Base-by-base conservation (phyloP, 2,888 invertebrate genomes). In the Amorpha juglandis region DNA sequence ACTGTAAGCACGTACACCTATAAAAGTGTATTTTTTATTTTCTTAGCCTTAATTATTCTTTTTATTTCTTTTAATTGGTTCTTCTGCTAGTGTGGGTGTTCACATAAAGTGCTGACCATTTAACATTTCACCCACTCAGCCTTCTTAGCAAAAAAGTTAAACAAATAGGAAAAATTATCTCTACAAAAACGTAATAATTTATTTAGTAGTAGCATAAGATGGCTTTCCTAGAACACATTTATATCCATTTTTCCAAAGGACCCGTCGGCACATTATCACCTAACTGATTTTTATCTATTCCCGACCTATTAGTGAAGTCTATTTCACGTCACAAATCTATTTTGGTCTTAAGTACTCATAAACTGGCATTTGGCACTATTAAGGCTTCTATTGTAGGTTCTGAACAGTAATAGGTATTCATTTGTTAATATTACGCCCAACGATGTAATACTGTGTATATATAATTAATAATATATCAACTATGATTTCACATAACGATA, bases 261-360 rank as follows among this genome's bases (percentile, higher is more conserved):
- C 19, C 38, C 42, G 6, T 16, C 11, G 38, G 4, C 9, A 12
- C 27, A 58, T 19, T 58, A 58, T 38, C 12, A 58, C 42, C 12
- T 19, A 11, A 19, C 42, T n/a, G n/a, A n/a, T 42, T 42, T 42
- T 50, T 48, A 48, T 48, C 48, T 8, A 19, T 50, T 14, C 58
- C 58, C 58, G 58, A 42, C 19, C 42, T 19, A 42, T 38, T 58
- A 12, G 19, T 42, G 12, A 42, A 58, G 58, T 58, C 19, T 58
- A 19, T 21, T 38, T 42, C 58, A 19, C 42, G 58, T 58, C 19
- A 58, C 38, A 38, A 19, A 12, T 58, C 19, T 42, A 19, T 58
- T 58, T 35, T 42, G 42, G 58, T 55, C 16, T 11, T 38, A 42
- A 42, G 58, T 19, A 42, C 38, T 38, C 19, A 58, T 58, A 19